Evolutionary conservation across 2,113 vertebrate genomes (phyloP).

Genomic region (Myanophis thanlyinensis): DNA sequence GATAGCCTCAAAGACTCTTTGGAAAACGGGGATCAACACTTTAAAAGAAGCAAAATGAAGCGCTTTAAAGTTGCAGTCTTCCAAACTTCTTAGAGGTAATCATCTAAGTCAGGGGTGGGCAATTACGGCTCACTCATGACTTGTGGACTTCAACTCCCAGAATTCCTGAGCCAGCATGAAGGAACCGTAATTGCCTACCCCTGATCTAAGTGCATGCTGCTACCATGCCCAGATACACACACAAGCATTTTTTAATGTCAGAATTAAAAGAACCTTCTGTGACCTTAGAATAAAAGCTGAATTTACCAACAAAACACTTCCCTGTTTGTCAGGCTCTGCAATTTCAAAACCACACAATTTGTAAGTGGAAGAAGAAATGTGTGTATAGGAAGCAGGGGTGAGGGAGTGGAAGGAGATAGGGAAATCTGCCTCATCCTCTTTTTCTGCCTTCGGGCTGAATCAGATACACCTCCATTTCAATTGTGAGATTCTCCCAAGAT

Average conservation of each 20-base stretch:
- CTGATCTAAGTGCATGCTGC: neutral
- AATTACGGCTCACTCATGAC: no score
- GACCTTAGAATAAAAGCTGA: conserved; percentile 36
- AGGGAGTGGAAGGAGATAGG: neutral
- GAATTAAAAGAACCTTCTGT: conserved; percentile 28
- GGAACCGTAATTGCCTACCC: no score
- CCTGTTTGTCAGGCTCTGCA: conserved; percentile 50
- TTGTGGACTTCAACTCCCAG: no score
- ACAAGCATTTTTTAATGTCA: conserved; percentile 17
- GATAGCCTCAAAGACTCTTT: neutral
- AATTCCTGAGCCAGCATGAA: no score
- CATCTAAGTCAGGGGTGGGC: no score
- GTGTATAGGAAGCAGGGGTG: neutral
- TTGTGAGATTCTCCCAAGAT: conserved; percentile 37
- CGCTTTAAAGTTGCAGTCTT: neutral
- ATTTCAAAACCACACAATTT: conserved; percentile 38
- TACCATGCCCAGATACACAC: neutral
- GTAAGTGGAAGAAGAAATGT: neutral
- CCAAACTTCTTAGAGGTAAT: neutral
- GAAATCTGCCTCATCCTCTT: conserved; percentile 42
- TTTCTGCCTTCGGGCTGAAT: conserved; percentile 39
- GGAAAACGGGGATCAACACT: neutral
- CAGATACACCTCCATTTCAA: conserved; percentile 11
- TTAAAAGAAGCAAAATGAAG: neutral
- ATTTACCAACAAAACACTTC: conserved; percentile 38